Percentiles rank a stretch among this genome's conserved stretches.
phyloP scores from a whole-genome alignment of 2,113 vertebrate genomes.

The Erpornis zantholeuca region DNA sequence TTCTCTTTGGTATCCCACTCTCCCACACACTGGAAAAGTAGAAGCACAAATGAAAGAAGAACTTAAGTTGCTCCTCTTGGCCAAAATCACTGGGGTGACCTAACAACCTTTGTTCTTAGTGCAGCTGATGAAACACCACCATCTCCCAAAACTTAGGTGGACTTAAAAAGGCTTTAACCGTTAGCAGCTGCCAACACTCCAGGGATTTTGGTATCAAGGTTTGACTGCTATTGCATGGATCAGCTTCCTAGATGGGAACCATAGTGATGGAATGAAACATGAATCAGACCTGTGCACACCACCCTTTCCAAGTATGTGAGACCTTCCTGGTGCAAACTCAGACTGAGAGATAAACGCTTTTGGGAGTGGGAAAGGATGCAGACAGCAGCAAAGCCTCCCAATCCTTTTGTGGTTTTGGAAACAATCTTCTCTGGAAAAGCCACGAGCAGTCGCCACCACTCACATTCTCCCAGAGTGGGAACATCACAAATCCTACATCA shows the following conservation, averaged over 20 bases:
- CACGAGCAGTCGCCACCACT: not conserved
- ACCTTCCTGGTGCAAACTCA: not conserved
- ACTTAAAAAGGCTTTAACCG: not conserved
- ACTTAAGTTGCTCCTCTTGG: not conserved
- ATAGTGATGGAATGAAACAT: accelerated
- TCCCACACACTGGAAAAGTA: not conserved
- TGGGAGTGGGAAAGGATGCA: not conserved
- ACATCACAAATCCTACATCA: not conserved
- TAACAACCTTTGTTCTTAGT: not conserved
- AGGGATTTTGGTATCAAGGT: not conserved
- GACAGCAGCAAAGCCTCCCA: not conserved
- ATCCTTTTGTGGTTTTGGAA: accelerated
- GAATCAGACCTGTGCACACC: not conserved
- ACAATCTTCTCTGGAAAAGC: not conserved
- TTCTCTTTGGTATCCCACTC: not conserved
- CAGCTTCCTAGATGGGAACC: not conserved
- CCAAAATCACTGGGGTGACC: not conserved
- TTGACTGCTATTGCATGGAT: not conserved
- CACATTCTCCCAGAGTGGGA: accelerated
- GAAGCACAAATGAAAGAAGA: not conserved
- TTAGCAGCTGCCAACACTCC: not conserved
- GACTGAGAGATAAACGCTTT: not conserved
- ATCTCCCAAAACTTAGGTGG: not conserved
- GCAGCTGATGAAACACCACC: not conserved
- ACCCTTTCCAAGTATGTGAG: not conserved